Conservation (phyloP, 92 coral and sea anemone genomes). For the Metridium senile region DNA sequence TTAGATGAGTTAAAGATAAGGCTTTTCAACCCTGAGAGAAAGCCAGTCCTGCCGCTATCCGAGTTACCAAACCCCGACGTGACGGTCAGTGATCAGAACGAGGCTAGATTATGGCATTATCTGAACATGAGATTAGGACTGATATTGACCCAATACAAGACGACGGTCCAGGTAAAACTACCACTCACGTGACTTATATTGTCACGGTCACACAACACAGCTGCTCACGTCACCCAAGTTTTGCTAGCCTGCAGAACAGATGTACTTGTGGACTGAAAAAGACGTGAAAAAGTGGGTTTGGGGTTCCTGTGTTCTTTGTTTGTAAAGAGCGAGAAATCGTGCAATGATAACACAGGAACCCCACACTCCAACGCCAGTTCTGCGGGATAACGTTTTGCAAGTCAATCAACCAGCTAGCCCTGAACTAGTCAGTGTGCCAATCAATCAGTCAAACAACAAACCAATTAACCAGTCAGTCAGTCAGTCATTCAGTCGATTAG, state of each 20-base stretch:
- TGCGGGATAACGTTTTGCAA: too few relatives aligned
- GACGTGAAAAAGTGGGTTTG: too few relatives aligned
- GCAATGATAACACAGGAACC: too few relatives aligned
- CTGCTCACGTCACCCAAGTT: background rate
- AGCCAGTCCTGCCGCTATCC: slow-evolving; percentile 16
- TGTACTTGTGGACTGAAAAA: too few relatives aligned
- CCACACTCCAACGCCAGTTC: too few relatives aligned
- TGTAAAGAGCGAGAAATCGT: too few relatives aligned
- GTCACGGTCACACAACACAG: background rate
- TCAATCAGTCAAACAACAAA: background rate
- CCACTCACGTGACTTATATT: background rate
- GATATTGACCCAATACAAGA: slow-evolving; percentile 81
- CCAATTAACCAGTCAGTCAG: background rate
- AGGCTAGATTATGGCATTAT: slow-evolving; percentile 75
- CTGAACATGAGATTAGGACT: slow-evolving; percentile 79
- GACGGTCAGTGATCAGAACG: slow-evolving; percentile 70
- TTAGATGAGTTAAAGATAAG: slow-evolving; percentile 32
- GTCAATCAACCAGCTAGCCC: too few relatives aligned
- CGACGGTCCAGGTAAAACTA: slow-evolving; percentile 62
- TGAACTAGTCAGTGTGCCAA: background rate
- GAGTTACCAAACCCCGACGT: slow-evolving; percentile 59
- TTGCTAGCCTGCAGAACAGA: too few relatives aligned
- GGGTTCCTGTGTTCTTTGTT: too few relatives aligned
- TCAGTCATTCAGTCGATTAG: background rate
- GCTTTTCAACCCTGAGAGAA: slow-evolving; percentile 25